Base-by-base conservation (phyloP, 2,888 invertebrate genomes). In the Portevinia maculata region DNA sequence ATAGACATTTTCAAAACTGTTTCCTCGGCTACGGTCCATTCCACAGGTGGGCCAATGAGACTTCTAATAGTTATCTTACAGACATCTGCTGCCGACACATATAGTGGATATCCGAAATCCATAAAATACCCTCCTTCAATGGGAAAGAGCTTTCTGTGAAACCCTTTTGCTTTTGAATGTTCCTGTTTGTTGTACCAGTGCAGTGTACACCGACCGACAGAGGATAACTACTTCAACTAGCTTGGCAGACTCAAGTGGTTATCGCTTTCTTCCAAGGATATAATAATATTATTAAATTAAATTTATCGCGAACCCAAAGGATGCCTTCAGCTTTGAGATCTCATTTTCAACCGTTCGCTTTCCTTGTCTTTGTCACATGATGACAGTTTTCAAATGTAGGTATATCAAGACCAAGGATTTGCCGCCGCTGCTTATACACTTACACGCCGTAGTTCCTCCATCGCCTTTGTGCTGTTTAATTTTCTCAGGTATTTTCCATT, bases 251-350 rank as follows among this genome's bases (percentile, higher is more conserved):
- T 24, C 24, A 24, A 24, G 3, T 24, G 79, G 67, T 78, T 78
- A 78, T 78, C 67, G 59, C 67, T 73, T 78, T 32, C 44, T n/a
- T 28, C 24, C 15, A 3, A 41, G 50, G 76, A 48, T 50, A 71
- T 65, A 76, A 78, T 67, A 73, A 78, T 83, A 78, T 83, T 83
- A 83, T 83, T 78, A 83, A 83, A 83, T 83, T 78, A 78, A 83
- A 78, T 83, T 83, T 78, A 83, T 78, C 71, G 60, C 78, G 76
- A 73, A 59, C 30, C 76, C 67, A 53, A 62, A 62, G 78, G 65
- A 71, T 74, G 62, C 53, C 28, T 48, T 24, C 60, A 53, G 60
- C 59, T 60, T 70, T 83, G 57, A 73, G 67, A 78, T 83, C 71
- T 62, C 55, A 78, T 67, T 81, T 76, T 55, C 60, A 53, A 53